A percentile compares a stretch with the other conserved stretches of the same genome.
These are phyloP conservation scores for Leucozona laternaria DNA, from an alignment of 2,888 invertebrate species.

Conservation along the genomic window DNA sequence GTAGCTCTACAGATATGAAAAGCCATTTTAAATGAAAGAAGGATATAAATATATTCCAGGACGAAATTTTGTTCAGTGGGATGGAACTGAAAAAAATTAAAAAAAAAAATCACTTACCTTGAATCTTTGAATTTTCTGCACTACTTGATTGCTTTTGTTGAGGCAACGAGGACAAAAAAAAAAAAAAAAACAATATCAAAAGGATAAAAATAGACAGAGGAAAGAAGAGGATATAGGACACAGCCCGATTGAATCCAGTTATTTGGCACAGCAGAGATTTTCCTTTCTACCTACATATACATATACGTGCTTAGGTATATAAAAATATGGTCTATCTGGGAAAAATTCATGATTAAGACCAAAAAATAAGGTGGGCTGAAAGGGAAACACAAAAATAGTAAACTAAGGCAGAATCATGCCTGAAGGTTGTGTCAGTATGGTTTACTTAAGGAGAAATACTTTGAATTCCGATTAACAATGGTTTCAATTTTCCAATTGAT, in stretches of 20 bases:
- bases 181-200: conserved; percentile 14
- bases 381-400: conserved; percentile 8
- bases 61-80: conserved; percentile 31
- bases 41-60: conserved; percentile 22
- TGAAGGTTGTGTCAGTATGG: conserved; percentile 5
- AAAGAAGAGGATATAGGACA: conserved; percentile 9
- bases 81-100: conserved; percentile 9
- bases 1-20: conserved; percentile 1
- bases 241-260: conserved; percentile 9
- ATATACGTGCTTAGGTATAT: too few species aligned
- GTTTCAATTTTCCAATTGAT: background rate
- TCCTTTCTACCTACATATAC: background rate
- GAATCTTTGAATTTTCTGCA: conserved; percentile 67
- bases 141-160: conserved; percentile 71
- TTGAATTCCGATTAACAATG: background rate
- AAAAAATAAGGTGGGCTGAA: conserved; percentile 18
- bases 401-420: conserved; percentile 8
- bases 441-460: conserved; percentile 17
- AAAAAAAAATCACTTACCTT: conserved; percentile 52
- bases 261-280: conserved; percentile 28
- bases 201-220: background rate
- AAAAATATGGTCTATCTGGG: background rate
- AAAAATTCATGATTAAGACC: conserved; percentile 7
- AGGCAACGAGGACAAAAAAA: conserved; percentile 34
- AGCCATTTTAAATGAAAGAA: conserved; percentile 22